phyloP scores from a whole-genome alignment of 2,797 vertebrate species.

The Pseudomugil tenellus region DNA sequence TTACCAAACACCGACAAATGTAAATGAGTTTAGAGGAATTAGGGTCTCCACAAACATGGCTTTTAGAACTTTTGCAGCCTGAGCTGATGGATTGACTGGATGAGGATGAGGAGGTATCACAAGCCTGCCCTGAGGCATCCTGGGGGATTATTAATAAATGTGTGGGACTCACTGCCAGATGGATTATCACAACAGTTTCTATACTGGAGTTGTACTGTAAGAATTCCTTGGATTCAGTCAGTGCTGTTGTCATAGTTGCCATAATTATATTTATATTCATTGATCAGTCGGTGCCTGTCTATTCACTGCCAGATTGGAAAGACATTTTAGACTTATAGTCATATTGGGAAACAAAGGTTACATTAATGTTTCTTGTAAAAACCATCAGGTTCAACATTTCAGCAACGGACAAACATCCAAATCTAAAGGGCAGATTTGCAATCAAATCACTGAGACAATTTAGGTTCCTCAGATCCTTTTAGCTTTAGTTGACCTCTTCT shows the following conservation, averaged over 20 bases:
- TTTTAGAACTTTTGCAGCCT: slow-evolving; percentile 51
- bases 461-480: background rate
- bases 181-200: slow-evolving; percentile 13
- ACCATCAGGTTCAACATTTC: background rate
- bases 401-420: background rate
- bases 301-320: background rate
- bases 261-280: slow-evolving; percentile 4
- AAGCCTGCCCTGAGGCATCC: slow-evolving; percentile 35
- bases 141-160: slow-evolving; percentile 42
- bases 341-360: too few relatives aligned
- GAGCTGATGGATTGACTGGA: slow-evolving; percentile 18
- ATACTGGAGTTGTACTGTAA: background rate
- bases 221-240: background rate
- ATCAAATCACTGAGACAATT: background rate
- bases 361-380: background rate
- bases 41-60: slow-evolving; percentile 15
- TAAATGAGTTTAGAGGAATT: slow-evolving; percentile 26
- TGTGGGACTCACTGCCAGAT: slow-evolving; percentile 15
- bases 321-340: background rate
- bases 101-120: slow-evolving; percentile 5
- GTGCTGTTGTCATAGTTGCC: slow-evolving; percentile 19
- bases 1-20: background rate
- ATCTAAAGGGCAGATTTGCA: background rate
- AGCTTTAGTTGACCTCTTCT: background rate
- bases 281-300: background rate